These are phyloP conservation scores for Apamea crenata DNA, from an alignment of 2,888 invertebrate genomes.

Conservation along the genomic window DNA sequence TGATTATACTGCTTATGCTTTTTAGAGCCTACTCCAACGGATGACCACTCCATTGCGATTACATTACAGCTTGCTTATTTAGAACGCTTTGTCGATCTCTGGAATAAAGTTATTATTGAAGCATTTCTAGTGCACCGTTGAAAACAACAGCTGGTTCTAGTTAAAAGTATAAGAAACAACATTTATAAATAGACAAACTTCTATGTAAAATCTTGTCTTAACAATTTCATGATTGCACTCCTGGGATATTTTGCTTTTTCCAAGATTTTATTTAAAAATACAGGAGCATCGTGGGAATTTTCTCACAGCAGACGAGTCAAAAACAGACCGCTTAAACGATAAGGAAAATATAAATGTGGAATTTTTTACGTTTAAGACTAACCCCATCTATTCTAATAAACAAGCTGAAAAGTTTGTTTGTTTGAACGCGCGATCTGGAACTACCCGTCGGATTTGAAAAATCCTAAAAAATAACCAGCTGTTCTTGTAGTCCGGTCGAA, in stretches of 20 bases:
- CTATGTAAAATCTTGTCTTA: not conserved
- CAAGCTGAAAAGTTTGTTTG: no score
- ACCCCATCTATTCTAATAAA: not conserved
- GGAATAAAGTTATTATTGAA: not conserved
- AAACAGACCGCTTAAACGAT: not conserved
- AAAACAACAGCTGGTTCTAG: not conserved
- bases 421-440: no score
- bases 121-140: not conserved
- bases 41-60: not conserved
- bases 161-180: not conserved
- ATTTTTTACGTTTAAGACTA: not conserved
- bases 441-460: no score
- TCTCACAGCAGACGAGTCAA: not conserved
- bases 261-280: constrained; percentile 26
- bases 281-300: not conserved
- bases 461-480: no score
- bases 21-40: no score
- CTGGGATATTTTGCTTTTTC: constrained; percentile 11
- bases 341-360: not conserved
- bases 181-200: constrained; percentile 3
- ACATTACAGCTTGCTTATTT: not conserved
- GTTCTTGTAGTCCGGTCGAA: not conserved
- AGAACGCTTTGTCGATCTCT: not conserved
- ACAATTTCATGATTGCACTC: constrained; percentile 10
- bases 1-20: no score